Conservation (phyloP, 2,113 vertebrate species). For the Henicopernis longicauda region DNA sequence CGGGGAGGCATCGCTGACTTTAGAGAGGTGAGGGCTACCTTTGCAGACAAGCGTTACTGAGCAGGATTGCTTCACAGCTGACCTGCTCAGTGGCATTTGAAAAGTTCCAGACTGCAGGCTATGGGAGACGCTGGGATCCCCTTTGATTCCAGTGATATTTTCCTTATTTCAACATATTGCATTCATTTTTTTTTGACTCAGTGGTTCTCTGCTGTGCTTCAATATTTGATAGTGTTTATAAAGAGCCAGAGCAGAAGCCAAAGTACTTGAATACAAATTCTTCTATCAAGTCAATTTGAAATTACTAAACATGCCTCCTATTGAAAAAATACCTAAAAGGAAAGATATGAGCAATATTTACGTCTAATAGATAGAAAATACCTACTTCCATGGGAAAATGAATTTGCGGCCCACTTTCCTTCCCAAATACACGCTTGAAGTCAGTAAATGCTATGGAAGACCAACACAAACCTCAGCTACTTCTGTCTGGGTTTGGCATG, state of each 20-base stretch:
- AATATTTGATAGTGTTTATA: not conserved
- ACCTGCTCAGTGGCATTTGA: not conserved
- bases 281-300: not conserved
- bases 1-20: accelerated
- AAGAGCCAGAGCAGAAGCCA: not conserved
- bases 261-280: not conserved
- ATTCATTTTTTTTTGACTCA: not conserved
- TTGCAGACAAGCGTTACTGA: accelerated
- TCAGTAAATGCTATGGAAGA: not conserved
- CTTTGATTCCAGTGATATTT: not conserved
- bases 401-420: not conserved
- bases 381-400: not conserved
- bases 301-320: not conserved
- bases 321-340: not conserved
- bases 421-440: not conserved
- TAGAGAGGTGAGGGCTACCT: not conserved
- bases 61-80: not conserved
- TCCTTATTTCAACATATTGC: not conserved
- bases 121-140: not conserved
- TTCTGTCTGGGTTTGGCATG: accelerated
- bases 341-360: not conserved
- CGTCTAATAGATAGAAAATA: not conserved
- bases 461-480: not conserved
- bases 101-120: not conserved
- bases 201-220: not conserved